Conservation (phyloP, 2,797 vertebrate genomes). For the Lophotriccus pileatus region DNA sequence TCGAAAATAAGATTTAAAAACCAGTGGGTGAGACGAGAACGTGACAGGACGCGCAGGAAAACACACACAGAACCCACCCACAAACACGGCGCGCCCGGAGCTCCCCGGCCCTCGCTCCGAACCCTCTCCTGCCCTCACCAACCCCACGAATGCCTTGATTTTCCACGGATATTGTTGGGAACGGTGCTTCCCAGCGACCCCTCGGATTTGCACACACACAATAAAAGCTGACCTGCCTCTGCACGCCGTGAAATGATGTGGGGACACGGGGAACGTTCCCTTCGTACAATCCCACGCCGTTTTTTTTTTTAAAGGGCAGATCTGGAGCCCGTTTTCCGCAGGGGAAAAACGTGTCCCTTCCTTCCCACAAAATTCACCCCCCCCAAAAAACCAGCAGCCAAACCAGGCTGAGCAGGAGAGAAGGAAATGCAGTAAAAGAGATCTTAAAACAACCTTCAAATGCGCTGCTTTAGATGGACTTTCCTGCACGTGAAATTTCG, state of each 20-base stretch:
- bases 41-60: background rate
- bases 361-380: background rate
- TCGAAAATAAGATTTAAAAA: background rate
- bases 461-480: background rate
- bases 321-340: background rate
- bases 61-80: too few relatives aligned
- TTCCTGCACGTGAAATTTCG: background rate
- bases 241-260: background rate
- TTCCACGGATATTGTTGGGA: background rate
- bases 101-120: background rate
- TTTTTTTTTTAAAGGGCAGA: background rate
- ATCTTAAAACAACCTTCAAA: background rate
- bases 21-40: accelerated
- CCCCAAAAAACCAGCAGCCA: background rate
- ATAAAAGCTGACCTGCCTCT: background rate
- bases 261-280: accelerated
- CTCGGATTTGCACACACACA: background rate
- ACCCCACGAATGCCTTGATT: background rate
- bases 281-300: accelerated
- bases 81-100: accelerated
- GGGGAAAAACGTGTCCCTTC: background rate
- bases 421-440: background rate
- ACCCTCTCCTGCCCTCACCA: accelerated
- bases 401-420: background rate
- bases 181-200: background rate